A percentile compares a stretch with the other conserved stretches of the same genome.
These are phyloP conservation scores for Fopius arisanus DNA, from an alignment of 1,140 invertebrate species.

Conservation along the genomic window DNA sequence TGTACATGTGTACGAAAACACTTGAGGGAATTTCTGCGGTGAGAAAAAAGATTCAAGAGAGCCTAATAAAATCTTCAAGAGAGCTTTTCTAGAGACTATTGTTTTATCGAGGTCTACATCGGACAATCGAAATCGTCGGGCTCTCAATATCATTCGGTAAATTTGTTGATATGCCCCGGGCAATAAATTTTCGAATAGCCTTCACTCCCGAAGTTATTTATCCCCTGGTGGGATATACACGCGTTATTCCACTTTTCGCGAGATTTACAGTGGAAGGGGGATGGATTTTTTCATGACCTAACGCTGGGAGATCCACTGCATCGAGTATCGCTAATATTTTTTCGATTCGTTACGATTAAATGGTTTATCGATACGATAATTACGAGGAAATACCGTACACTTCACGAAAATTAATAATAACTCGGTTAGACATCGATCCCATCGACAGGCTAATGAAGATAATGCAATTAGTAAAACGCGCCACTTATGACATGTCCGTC, in stretches of 20 bases:
- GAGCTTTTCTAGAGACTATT: too few relatives aligned
- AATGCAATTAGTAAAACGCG: too few relatives aligned
- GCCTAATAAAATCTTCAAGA: constrained; percentile 1
- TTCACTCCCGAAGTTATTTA: constrained; percentile 9
- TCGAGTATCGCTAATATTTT: too few relatives aligned
- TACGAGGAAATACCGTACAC: too few relatives aligned
- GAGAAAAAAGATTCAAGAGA: not conserved
- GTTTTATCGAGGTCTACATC: constrained; percentile 2
- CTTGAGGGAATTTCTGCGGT: not conserved
- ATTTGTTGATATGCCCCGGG: constrained; percentile 14
- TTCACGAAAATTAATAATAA: too few relatives aligned
- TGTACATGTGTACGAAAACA: not conserved
- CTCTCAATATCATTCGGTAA: constrained; percentile 18
- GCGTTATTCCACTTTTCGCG: not conserved
- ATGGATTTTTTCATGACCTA: too few relatives aligned
- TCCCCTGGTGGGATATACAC: constrained; percentile 17
- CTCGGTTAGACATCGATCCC: too few relatives aligned
- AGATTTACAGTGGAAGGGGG: not conserved
- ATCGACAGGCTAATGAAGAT: too few relatives aligned
- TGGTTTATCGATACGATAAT: too few relatives aligned
- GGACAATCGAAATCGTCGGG: not conserved
- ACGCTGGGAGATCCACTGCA: too few relatives aligned
- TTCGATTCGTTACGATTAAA: too few relatives aligned
- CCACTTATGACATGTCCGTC: too few relatives aligned
- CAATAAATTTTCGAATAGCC: not conserved